Conservation (phyloP, 2,797 vertebrate species). For the Etheostoma perlongum region DNA sequence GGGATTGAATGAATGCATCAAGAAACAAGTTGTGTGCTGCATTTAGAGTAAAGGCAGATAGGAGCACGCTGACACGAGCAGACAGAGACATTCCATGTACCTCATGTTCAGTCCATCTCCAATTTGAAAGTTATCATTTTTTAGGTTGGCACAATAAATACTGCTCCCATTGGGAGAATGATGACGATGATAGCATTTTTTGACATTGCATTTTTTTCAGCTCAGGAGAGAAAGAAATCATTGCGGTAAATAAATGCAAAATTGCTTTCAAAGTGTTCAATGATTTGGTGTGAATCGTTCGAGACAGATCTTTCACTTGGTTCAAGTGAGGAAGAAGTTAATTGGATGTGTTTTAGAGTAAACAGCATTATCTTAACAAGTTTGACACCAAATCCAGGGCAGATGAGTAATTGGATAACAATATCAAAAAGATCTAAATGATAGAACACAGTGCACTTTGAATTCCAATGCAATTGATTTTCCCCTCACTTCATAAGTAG, state of each 20-base stretch:
- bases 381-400: slow-evolving; percentile 11
- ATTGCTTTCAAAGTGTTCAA: slow-evolving; percentile 19
- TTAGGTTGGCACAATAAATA: slow-evolving; percentile 14
- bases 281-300: slow-evolving; percentile 14
- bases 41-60: slow-evolving; percentile 50
- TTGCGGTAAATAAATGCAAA: slow-evolving; percentile 25
- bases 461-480: slow-evolving; percentile 24
- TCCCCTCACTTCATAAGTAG: background rate
- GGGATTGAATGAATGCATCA: slow-evolving; percentile 54
- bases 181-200: slow-evolving; percentile 16
- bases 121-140: slow-evolving; percentile 25
- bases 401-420: slow-evolving; percentile 33
- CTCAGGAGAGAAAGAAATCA: slow-evolving; percentile 24
- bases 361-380: background rate
- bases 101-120: background rate
- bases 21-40: slow-evolving; percentile 48
- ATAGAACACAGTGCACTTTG: slow-evolving; percentile 5
- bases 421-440: slow-evolving; percentile 31
- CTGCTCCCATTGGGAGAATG: slow-evolving; percentile 13
- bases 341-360: slow-evolving; percentile 25
- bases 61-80: slow-evolving; percentile 25
- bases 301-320: background rate
- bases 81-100: slow-evolving; percentile 22
- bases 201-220: slow-evolving; percentile 1
- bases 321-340: slow-evolving; percentile 31